Percentiles rank a stretch among this genome's conserved stretches.
These are phyloP conservation scores for Aplidium turbinatum DNA, from an alignment of 23 tunicate genomes.

Conservation along the genomic window DNA sequence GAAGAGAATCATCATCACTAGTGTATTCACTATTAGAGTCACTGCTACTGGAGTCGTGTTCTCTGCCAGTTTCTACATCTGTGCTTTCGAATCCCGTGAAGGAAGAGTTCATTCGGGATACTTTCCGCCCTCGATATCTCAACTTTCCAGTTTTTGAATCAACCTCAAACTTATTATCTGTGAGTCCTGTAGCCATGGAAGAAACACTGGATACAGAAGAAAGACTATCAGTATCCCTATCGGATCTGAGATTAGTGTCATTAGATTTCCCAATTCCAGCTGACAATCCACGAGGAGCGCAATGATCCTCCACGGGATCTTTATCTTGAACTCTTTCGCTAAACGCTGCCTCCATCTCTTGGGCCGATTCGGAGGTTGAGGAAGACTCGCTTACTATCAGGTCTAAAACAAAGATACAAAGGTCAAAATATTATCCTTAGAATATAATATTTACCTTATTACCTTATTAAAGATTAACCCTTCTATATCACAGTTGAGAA, in stretches of 20 bases:
- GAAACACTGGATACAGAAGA: constrained; percentile 48
- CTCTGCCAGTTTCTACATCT: constrained; percentile 17
- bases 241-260: no score
- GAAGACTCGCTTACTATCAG: no score
- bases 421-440: no score
- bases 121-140: constrained; percentile 19
- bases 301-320: no score
- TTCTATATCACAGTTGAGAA: no score
- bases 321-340: not conserved
- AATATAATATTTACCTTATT: no score
- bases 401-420: no score
- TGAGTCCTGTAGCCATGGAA: constrained; percentile 46
- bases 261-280: no score
- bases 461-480: no score
- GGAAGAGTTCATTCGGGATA: constrained; percentile 24
- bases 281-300: no score
- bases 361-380: no score
- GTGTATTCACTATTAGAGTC: constrained; percentile 8
- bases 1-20: constrained; percentile 26
- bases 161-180: constrained; percentile 26
- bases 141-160: constrained; percentile 39
- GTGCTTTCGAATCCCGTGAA: constrained; percentile 28
- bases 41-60: not conserved
- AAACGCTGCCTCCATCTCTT: not conserved
- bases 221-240: no score